Percentiles rank a stretch among this genome's conserved stretches.
Evolutionary conservation across 2,797 vertebrate genomes (phyloP).

Genomic region (Thunnus albacares): DNA sequence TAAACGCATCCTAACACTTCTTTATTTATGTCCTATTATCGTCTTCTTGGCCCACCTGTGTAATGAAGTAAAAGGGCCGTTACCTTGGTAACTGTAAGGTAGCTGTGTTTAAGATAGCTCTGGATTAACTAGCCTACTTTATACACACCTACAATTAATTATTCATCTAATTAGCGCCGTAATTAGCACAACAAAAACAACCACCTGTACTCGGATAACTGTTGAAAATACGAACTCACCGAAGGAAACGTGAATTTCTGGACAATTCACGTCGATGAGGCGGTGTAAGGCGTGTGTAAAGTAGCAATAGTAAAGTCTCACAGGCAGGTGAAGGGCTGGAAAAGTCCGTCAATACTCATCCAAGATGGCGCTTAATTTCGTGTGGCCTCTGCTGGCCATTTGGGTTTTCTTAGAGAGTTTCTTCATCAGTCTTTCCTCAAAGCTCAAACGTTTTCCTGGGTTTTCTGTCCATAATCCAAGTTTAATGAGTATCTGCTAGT

Average conservation of each 20-base stretch:
- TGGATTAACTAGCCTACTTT: neutral
- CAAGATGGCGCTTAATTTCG: neutral
- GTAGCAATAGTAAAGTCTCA: too few relatives aligned
- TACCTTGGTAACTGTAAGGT: neutral
- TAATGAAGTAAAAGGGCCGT: neutral
- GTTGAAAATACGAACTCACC: neutral
- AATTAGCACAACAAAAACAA: neutral
- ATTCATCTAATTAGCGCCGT: neutral
- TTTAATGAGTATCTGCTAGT: too few relatives aligned
- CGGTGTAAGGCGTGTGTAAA: too few relatives aligned
- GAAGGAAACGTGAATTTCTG: too few relatives aligned
- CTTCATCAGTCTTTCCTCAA: neutral
- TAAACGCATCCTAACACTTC: neutral
- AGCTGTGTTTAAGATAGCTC: neutral
- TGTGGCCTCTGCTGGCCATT: too few relatives aligned
- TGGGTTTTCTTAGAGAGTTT: neutral
- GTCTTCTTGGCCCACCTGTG: neutral
- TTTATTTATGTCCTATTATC: neutral
- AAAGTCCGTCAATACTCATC: neutral
- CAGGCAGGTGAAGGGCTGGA: neutral
- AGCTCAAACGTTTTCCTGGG: neutral
- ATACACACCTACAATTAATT: neutral
- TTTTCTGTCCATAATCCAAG: too few relatives aligned
- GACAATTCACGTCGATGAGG: neutral
- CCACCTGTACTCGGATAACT: too few relatives aligned